phyloP scores from a whole-genome alignment of 23 tunicate genomes.

The Botrylloides violaceus region DNA sequence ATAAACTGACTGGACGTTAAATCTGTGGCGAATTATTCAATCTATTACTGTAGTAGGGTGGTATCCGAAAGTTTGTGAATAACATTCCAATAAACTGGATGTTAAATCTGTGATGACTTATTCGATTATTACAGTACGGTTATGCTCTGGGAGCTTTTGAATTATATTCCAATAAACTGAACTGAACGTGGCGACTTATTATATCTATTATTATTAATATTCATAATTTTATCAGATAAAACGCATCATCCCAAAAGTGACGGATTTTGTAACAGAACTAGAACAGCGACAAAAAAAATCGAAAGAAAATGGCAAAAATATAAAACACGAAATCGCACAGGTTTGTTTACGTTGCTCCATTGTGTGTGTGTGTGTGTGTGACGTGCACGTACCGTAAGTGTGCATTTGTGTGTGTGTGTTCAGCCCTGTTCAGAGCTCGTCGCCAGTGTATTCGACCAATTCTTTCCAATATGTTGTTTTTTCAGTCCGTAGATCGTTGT shows the following conservation, averaged over 20 bases:
- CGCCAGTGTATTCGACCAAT: not conserved
- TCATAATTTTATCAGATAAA: constrained; percentile 1
- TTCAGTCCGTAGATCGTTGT: constrained; percentile 35
- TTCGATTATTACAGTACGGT: no score
- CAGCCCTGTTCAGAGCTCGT: not conserved
- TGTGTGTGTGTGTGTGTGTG: not conserved
- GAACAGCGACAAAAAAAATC: constrained; percentile 33
- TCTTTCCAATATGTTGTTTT: not conserved
- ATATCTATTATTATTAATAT: not conserved
- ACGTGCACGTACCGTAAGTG: not conserved
- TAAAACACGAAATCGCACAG: constrained; percentile 31
- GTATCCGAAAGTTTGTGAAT: no score
- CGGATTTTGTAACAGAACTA: constrained; percentile 30
- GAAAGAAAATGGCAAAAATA: not conserved
- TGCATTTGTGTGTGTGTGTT: not conserved
- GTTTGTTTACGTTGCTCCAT: not conserved
- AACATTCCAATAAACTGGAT: no score
- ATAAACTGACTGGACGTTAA: no score
- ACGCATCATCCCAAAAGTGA: constrained; percentile 26
- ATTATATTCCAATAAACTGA: no score
- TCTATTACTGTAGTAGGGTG: no score
- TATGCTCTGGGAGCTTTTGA: no score
- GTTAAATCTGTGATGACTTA: no score
- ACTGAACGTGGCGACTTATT: no score
- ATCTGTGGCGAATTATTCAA: no score